Base-by-base conservation (phyloP, 2,113 vertebrate species). In the Podarcis cretensis region DNA sequence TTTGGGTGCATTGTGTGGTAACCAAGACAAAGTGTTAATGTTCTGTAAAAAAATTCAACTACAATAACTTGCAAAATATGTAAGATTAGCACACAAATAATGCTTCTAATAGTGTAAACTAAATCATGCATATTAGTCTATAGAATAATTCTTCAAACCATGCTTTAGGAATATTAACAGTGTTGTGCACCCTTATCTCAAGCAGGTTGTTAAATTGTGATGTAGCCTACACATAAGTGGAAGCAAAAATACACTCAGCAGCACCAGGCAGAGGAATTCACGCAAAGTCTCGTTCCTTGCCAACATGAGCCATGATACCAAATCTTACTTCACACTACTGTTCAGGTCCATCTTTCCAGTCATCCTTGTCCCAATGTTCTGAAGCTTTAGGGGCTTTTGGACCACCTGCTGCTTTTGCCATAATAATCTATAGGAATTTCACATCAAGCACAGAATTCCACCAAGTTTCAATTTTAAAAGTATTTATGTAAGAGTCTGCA, bases 381-480 rank as follows among this genome's bases (percentile, higher is more conserved):
- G 98, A 97, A 94, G 98, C 97, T 91, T 98, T 98, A 95, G 98
- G 98, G 94, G 95, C 93, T 93, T 95, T 98, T 92, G 98, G 98
- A 96, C 98, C 98, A 59, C 98, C 98, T 96, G 98, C 98, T 96
- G 98, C 80, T 94, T 99, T 99, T 96, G 98, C 98, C 98, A 99
- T 98, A 97, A 98, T 98, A 97, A 99, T 98, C 98, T 99, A 97
- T 89, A 95, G 95, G 89, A 93, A 96, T 94, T 93, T 95, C 6
- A 94, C 75, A 90, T 85, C 35, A 93, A 90, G 94, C 76, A 91
- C 0, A 7, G 27, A 89, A 63, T 93, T 91, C 27, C 66, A 91
- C 40, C 57, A 81, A 84, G 20, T 10, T 84, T 21, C 27, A 75
- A 57, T 65, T 35, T 81, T 16, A 48, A 7, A 18, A 0, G 5